phyloP scores from a whole-genome alignment of 2,113 vertebrate genomes.

The Okapia johnstoni region DNA sequence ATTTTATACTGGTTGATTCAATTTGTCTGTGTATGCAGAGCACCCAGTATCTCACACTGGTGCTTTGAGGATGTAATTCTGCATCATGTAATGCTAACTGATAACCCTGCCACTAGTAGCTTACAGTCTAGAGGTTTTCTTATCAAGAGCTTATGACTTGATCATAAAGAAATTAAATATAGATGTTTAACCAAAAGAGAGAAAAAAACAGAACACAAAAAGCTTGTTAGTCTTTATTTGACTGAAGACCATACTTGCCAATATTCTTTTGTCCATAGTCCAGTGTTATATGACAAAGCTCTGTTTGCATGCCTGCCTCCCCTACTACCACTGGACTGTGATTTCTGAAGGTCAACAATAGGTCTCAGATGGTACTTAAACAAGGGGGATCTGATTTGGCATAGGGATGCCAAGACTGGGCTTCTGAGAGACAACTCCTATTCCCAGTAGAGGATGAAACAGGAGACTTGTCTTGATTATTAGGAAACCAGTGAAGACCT shows the following conservation, averaged over 20 bases:
- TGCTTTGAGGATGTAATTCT: slow-evolving; percentile 7
- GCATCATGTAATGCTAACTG: background rate
- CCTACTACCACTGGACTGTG: background rate
- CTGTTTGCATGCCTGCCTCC: background rate
- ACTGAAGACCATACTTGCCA: background rate
- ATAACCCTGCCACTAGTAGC: background rate
- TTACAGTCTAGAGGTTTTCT: background rate
- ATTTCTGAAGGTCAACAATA: background rate
- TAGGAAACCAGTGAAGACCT: background rate
- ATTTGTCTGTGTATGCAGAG: background rate
- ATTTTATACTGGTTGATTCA: background rate
- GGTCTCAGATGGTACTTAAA: background rate
- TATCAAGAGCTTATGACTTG: background rate
- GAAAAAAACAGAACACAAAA: background rate
- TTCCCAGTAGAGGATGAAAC: background rate
- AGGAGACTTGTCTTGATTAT: background rate
- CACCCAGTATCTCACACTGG: background rate
- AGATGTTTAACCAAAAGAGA: background rate
- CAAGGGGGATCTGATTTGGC: background rate
- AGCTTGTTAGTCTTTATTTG: background rate
- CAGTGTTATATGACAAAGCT: background rate
- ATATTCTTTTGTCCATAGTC: background rate
- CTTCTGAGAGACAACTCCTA: background rate
- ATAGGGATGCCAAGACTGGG: background rate
- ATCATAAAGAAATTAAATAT: background rate